Evolutionary conservation across 1,140 invertebrate genomes (phyloP), one percentile per base, ranked within the genome.

Genomic region (Heliconius hewitsoni): DNA sequence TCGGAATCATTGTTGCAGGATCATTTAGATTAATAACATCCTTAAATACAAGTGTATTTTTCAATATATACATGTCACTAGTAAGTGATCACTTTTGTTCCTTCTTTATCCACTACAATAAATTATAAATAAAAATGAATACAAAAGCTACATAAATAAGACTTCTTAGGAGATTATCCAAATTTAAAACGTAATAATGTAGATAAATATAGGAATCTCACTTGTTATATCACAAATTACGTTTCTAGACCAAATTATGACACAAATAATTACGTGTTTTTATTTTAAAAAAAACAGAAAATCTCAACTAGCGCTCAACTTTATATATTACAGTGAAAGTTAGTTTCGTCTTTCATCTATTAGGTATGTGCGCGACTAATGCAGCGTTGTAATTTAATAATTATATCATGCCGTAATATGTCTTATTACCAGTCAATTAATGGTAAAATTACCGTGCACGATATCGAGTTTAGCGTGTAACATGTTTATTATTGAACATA

Each of bases 311-410:
- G 8, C 55, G 0, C n/a, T 3, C 23, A 13, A 27, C 60, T 66
- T 66, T 66, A 66, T 6, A 66, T 9, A 57, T 57, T 27, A 30
- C 30, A 66, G 60, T 27, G 50, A 73, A 78, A 78, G 76, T 78
- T 50, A 71, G 76, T 78, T 60, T 76, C 71, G n/a, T 42, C 66
- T 78, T 60, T 78, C 76, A 78, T 71, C 52, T 34, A 73, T 78
- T 73, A 78, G 50, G 50, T 52, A 52, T 73, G 46, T 18, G 27
- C 66, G 76, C 76, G 71, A 78, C 76, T 78, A 78, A 78, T 50
- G 19, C 19, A 55, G 71, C 30, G 39, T 27, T 8, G 16, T 72
- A 73, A 52, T 16, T 27, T 23, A 50, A 42, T 73, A 73, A 73
- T 52, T 42, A 73, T 73, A 60, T 55, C 23, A 73, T 42, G 16